phyloP scores from a whole-genome alignment of 2,113 vertebrate genomes.

The Holacanthus passer region DNA sequence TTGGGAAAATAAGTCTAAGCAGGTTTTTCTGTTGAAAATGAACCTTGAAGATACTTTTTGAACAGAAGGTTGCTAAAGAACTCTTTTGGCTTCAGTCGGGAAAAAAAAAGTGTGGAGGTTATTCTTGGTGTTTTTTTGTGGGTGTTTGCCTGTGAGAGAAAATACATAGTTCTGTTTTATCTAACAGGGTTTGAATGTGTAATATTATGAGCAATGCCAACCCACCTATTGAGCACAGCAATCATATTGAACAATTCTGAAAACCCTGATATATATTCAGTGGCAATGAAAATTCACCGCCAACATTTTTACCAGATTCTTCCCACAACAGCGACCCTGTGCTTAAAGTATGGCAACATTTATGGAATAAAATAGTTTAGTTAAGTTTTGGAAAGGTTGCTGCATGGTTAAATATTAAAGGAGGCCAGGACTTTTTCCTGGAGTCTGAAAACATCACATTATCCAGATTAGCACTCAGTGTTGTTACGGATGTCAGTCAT shows the following conservation, averaged over 20 bases:
- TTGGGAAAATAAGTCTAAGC: no score
- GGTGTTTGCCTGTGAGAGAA: neutral
- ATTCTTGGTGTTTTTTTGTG: neutral
- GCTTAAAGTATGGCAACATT: neutral
- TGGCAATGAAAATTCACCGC: neutral
- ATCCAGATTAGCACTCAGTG: neutral
- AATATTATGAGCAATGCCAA: constrained; percentile 1
- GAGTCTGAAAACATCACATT: neutral
- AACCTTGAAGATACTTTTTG: neutral
- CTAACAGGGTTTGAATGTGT: constrained; percentile 1
- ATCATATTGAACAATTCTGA: neutral
- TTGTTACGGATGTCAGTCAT: neutral
- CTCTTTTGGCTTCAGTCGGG: neutral
- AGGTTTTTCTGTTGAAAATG: no score
- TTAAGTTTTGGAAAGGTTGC: neutral
- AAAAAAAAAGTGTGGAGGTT: neutral
- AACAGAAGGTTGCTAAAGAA: neutral
- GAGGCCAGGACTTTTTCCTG: neutral
- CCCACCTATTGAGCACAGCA: neutral
- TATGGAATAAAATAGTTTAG: neutral
- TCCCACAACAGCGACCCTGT: neutral
- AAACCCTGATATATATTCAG: neutral
- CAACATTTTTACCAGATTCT: neutral
- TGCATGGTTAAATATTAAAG: neutral
- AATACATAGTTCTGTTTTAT: neutral